Conservation (phyloP, 1,140 invertebrate genomes). For the Pseudomyrmex gracilis region DNA sequence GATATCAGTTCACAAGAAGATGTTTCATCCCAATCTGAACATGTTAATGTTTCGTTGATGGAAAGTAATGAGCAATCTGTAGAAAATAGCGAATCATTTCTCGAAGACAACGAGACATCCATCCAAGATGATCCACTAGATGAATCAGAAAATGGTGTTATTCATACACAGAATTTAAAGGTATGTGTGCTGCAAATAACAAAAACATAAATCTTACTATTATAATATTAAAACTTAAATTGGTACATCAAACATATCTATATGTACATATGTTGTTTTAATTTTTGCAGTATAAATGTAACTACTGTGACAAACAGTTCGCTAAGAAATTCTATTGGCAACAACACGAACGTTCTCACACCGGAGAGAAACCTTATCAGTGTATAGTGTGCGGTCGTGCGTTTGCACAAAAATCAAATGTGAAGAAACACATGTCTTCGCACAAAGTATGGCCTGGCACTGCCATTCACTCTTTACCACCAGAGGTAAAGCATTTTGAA, state of each 20-base stretch:
- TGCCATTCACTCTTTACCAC: slow-evolving; percentile 82
- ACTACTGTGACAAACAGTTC: slow-evolving; percentile 86
- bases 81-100: background rate
- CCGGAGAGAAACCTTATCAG: slow-evolving; percentile 88
- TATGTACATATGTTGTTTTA: background rate
- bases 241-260: background rate
- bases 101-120: slow-evolving; percentile 48
- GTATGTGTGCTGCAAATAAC: slow-evolving; percentile 59
- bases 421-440: slow-evolving; percentile 89
- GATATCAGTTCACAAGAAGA: slow-evolving; percentile 70
- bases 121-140: slow-evolving; percentile 33
- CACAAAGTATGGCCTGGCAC: slow-evolving; percentile 87
- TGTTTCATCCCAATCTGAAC: slow-evolving; percentile 44
- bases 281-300: slow-evolving; percentile 83
- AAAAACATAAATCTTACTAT: background rate
- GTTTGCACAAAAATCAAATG: slow-evolving; percentile 89
- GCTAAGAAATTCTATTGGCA: slow-evolving; percentile 86
- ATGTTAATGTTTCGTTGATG: slow-evolving; percentile 36
- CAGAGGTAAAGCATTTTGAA: slow-evolving; percentile 75
- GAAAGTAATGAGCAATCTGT: slow-evolving; percentile 32
- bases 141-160: slow-evolving; percentile 68
- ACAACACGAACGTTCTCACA: slow-evolving; percentile 87
- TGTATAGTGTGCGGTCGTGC: slow-evolving; percentile 88
- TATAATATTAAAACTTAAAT: background rate
- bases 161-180: slow-evolving; percentile 82